Evolutionary conservation across 2,113 vertebrate genomes (phyloP).

Genomic region (Felis catus): F.catus_Fca126_mat1.0 CM031419.1:113580501-113581000

Average conservation of each 20-base stretch:
- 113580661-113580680: neutral
- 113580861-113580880: neutral
- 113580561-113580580: neutral
- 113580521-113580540: neutral
- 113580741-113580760: neutral
- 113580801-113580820: neutral
- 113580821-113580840: neutral
- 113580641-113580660: neutral
- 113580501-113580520: neutral
- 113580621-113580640: neutral
- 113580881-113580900: neutral
- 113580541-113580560: neutral
- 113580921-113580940: neutral
- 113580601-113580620: neutral
- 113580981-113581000: neutral
- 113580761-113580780: neutral
- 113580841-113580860: neutral
- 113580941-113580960: neutral
- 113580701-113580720: neutral
- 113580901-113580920: neutral
- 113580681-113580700: neutral
- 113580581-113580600: neutral
- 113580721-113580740: neutral
- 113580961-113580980: neutral
- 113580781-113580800: neutral